phyloP scores from a whole-genome alignment of 2,888 invertebrate species.

The Azorinus chamasolen region DNA sequence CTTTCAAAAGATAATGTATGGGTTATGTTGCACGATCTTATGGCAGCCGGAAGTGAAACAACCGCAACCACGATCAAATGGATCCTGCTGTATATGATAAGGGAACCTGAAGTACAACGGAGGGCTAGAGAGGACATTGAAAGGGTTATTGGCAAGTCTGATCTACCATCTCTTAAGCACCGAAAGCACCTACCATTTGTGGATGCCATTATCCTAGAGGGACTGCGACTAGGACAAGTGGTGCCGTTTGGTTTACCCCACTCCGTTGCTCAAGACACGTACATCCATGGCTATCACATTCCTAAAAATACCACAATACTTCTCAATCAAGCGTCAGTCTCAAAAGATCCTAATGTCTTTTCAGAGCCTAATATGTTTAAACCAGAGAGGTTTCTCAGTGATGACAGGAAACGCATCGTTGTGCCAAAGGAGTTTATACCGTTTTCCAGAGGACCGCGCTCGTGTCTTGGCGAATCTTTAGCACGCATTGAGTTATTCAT shows the following conservation, averaged over 20 bases:
- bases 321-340: constrained; percentile 33
- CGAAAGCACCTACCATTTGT: constrained; percentile 25
- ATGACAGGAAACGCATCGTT: not conserved
- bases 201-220: constrained; percentile 48
- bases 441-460: constrained; percentile 45
- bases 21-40: constrained; percentile 55
- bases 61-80: constrained; percentile 49
- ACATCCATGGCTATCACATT: constrained; percentile 34
- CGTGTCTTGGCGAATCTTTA: constrained; percentile 51
- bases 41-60: constrained; percentile 62
- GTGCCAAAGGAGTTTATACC: constrained; percentile 46
- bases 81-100: constrained; percentile 51
- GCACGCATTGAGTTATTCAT: constrained; percentile 57
- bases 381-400: constrained; percentile 43
- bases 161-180: constrained; percentile 23
- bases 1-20: too few relatives aligned
- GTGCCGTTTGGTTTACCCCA: constrained; percentile 48
- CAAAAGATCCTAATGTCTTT: constrained; percentile 38
- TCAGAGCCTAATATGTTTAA: constrained; percentile 42
- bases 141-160: constrained; percentile 23
- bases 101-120: constrained; percentile 45
- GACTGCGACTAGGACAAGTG: constrained; percentile 30
- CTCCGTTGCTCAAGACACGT: constrained; percentile 29
- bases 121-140: constrained; percentile 42
- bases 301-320: constrained; percentile 46